Evolutionary conservation across 2,888 invertebrate genomes (phyloP).

Genomic region (Miltochrista miniata): DNA sequence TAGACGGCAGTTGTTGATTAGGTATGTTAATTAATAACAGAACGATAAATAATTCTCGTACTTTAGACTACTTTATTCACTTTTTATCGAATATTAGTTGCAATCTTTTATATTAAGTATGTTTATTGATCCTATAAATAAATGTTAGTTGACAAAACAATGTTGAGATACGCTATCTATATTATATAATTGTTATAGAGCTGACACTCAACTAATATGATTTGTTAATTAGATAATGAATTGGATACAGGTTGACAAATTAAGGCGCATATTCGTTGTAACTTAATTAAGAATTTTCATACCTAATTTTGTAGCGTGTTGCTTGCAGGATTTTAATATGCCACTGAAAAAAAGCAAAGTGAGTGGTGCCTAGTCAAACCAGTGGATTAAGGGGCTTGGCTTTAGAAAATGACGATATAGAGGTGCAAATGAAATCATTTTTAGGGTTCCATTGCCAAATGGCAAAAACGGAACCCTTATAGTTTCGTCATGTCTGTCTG

Average conservation of each 20-base stretch:
- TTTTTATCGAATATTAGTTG: constrained; percentile 31
- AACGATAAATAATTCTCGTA: constrained; percentile 41
- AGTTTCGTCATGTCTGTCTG: no score
- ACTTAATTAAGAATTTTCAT: neutral
- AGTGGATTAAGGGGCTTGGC: no score
- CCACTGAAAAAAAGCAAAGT: no score
- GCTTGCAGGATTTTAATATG: no score
- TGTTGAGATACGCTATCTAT: constrained; percentile 1
- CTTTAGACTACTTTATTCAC: constrained; percentile 38
- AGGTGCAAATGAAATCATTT: no score
- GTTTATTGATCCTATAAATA: constrained; percentile 15
- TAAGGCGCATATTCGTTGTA: neutral
- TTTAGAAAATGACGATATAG: no score
- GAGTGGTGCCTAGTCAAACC: no score
- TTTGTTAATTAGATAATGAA: neutral
- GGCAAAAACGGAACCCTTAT: no score
- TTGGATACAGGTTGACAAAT: neutral
- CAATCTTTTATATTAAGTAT: constrained; percentile 12
- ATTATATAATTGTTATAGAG: constrained; percentile 17
- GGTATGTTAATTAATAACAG: constrained; percentile 49
- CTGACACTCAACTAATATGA: neutral
- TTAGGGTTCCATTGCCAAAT: no score
- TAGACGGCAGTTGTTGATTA: constrained; percentile 39
- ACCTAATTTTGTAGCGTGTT: neutral
- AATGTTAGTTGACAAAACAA: constrained; percentile 4